These are phyloP conservation scores for Chlorodrepanis virens DNA, from an alignment of 2,113 vertebrate species.

Conservation along the genomic window DNA sequence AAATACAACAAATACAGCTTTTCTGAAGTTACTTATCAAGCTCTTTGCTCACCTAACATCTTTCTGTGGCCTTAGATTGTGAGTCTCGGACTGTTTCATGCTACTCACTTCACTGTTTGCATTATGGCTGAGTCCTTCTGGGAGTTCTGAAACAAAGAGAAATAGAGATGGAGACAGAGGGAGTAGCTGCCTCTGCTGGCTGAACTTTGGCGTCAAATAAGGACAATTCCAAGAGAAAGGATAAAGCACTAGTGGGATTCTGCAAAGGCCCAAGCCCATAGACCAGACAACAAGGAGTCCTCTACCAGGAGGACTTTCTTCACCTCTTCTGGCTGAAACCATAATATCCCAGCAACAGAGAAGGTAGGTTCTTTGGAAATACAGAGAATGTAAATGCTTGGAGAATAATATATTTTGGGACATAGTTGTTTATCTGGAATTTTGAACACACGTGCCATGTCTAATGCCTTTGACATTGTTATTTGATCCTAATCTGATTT, in stretches of 20 bases:
- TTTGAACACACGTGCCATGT: neutral
- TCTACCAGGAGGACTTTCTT: neutral
- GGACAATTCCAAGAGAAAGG: neutral
- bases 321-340: neutral
- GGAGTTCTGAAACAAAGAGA: neutral
- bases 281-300: rapidly evolving
- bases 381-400: neutral
- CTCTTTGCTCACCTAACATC: neutral
- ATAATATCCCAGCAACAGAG: neutral
- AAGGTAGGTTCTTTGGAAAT: neutral
- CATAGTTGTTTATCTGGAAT: neutral
- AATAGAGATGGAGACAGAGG: neutral
- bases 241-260: neutral
- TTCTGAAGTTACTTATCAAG: neutral
- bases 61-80: neutral
- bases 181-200: neutral
- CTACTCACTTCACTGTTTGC: neutral
- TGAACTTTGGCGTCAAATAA: neutral
- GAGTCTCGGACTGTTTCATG: neutral
- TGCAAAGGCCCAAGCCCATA: neutral
- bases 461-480: neutral
- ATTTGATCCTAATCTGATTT: neutral
- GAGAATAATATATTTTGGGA: neutral
- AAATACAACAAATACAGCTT: neutral
- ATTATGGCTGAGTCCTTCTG: rapidly evolving